Evolutionary conservation across 1,140 invertebrate species (phyloP).

Genomic region (Eufriesea mexicana): DNA sequence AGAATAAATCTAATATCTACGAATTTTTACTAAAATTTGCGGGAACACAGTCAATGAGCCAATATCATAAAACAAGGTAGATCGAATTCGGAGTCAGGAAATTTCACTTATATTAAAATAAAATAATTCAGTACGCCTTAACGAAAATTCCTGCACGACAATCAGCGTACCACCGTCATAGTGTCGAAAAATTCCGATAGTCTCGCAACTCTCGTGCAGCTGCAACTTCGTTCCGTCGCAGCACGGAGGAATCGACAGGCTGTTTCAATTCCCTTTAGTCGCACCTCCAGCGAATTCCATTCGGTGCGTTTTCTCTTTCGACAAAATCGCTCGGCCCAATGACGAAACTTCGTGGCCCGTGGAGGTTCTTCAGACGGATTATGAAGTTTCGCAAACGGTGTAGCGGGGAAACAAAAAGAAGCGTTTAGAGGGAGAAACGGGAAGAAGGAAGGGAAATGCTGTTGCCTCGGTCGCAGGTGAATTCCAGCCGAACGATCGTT

Average conservation of each 20-base stretch:
- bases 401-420: background rate
- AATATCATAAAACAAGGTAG: no score
- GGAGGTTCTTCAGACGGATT: no score
- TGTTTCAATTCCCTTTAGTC: background rate
- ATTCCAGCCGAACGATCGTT: background rate
- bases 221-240: background rate
- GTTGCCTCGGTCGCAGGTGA: background rate
- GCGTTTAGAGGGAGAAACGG: background rate
- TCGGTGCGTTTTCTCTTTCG: slow-evolving; percentile 13
- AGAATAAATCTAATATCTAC: no score
- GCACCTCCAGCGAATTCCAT: background rate
- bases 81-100: no score
- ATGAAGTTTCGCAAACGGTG: background rate
- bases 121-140: no score
- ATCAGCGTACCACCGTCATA: no score
- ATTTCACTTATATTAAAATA: no score
- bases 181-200: background rate
- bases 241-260: background rate
- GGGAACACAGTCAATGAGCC: no score
- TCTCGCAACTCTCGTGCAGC: background rate
- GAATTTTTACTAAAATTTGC: no score
- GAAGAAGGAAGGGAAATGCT: background rate
- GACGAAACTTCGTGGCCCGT: background rate
- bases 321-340: background rate
- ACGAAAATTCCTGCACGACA: no score